Conservation (phyloP, 2,113 vertebrate genomes). For the rat (Rattus norvegicus) region GRCr8 NC_086028.1:52162001-52162500, state of each 20-base stretch:
- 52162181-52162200: background rate
- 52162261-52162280: background rate
- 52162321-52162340: background rate
- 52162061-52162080: background rate
- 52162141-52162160: rapidly evolving
- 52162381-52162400: too few species aligned
- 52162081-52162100: background rate
- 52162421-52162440: background rate
- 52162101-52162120: too few species aligned
- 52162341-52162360: background rate
- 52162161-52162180: background rate
- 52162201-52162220: background rate
- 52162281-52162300: background rate
- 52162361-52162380: background rate
- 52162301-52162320: background rate
- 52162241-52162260: background rate
- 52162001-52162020: background rate
- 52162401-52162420: background rate
- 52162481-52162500: background rate
- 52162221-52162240: background rate
- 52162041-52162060: background rate
- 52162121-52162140: background rate
- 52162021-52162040: background rate
- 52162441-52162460: background rate
- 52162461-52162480: background rate